Evolutionary conservation across 2,113 vertebrate genomes (phyloP), one percentile per base, ranked within the genome.

Genomic region (Petroica traversi): DNA sequence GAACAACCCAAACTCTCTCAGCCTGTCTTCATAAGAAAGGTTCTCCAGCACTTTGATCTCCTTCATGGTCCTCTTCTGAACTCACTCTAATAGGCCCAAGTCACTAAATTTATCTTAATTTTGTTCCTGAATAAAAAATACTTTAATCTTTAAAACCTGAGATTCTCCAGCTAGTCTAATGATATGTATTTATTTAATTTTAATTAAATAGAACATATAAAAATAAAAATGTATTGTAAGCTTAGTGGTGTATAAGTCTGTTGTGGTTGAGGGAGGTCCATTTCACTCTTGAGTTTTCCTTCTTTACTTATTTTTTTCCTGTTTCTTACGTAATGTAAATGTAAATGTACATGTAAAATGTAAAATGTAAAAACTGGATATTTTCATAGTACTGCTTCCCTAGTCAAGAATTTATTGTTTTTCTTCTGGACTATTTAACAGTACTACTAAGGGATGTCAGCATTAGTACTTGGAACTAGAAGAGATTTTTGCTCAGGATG

Each of bases 191-290:
- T 85, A 48, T 79, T 57, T 54, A 66, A 49, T 64, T 72, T 74
- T 6, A 69, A 49, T 67, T 72, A 71, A 36, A 74, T 38, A 15
- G 8, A 57, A 41, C 20, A n/a, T 38, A 26, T 41, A 9, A 6
- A 24, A 11, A 55, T 11, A 55, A 25, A 69, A 38, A 19, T 11
- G 2, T 14, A 41, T 45, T 45, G 13, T 29, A 59, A 66, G 58
- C 2, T 7, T 20, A 34, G 8, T 33, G 9, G 4, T 59, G 28
- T 63, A 0, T 40, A 55, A 45, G 25, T 38, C 20, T 64, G 5
- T 66, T 40, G 23, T 1, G 0, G 15, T 15, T 87, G 20, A n/a
- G 12, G 4, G 17, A 55, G 43, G 3, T 12, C 5, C 3, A 7
- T 26, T 38, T 58, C 11, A 46, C 14, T 51, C 34, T 20, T 18